phyloP scores from a whole-genome alignment of 2,113 vertebrate genomes.

The Cisticola juncidis region DNA sequence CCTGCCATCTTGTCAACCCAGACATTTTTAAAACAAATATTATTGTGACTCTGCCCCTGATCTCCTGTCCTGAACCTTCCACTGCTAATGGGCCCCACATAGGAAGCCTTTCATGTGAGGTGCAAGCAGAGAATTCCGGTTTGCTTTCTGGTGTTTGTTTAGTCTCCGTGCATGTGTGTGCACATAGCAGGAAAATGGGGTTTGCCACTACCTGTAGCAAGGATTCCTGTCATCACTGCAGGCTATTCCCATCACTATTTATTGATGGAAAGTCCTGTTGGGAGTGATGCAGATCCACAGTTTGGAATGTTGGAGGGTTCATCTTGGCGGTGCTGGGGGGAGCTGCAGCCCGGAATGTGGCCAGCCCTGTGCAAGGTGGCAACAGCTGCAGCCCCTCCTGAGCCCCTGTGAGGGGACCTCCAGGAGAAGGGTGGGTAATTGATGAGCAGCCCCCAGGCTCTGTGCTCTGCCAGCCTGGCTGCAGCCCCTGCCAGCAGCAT shows the following conservation, averaged over 20 bases:
- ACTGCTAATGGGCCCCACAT: not conserved
- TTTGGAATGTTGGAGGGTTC: not conserved
- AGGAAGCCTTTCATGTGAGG: constrained; percentile 32
- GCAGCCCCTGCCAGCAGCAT: not conserved
- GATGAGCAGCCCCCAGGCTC: not conserved
- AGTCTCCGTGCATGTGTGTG: not conserved
- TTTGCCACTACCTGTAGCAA: not conserved
- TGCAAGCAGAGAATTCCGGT: not conserved
- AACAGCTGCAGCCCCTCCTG: not conserved
- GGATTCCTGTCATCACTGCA: not conserved
- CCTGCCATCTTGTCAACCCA: not conserved
- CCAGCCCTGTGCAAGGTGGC: not conserved
- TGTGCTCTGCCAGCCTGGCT: not conserved
- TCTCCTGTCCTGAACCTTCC: not conserved
- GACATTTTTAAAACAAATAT: constrained; percentile 30
- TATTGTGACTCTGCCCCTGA: not conserved
- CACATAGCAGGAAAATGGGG: not conserved
- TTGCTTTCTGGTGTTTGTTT: constrained; percentile 23
- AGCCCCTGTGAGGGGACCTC: not conserved
- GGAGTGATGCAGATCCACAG: not conserved
- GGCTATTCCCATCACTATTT: not conserved
- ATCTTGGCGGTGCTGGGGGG: not conserved
- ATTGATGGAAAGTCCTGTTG: not conserved
- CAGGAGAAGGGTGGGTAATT: not conserved
- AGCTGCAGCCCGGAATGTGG: not conserved